These are phyloP conservation scores for Clitarchus hookeri DNA, from an alignment of 2,888 invertebrate species.

Conservation along the genomic window DNA sequence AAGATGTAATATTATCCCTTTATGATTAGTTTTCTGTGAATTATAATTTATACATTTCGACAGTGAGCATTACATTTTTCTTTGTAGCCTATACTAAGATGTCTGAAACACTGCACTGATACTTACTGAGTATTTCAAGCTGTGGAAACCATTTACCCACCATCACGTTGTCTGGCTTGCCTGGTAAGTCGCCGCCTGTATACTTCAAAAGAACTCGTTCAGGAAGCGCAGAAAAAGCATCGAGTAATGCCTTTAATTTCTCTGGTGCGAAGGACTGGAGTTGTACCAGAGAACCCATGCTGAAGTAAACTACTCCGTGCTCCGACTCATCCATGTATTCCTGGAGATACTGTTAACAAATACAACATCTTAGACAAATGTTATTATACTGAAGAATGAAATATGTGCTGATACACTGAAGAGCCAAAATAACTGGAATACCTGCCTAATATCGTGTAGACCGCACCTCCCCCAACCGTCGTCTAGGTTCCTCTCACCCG, in stretches of 20 bases:
- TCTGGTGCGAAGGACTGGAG: conserved; percentile 65
- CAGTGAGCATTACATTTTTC: no score
- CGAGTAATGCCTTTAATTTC: conserved; percentile 64
- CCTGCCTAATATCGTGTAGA: no score
- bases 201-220: conserved; percentile 10
- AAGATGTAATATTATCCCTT: no score
- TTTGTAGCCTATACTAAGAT: no score
- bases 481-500: no score
- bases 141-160: conserved; percentile 74
- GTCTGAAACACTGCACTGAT: background rate
- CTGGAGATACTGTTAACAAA: conserved; percentile 25
- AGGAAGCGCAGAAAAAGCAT: conserved; percentile 63
- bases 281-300: conserved; percentile 64
- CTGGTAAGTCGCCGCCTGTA: conserved; percentile 55
- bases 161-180: conserved; percentile 66
- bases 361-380: no score
- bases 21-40: no score
- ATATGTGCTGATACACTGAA: no score
- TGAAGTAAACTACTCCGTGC: conserved; percentile 35
- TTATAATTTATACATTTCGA: no score
- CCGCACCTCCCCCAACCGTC: no score
- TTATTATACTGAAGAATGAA: no score
- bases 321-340: conserved; percentile 27
- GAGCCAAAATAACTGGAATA: no score
- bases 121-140: conserved; percentile 64